Percentiles rank a stretch among this genome's conserved stretches.
phyloP scores from a whole-genome alignment of 2,113 vertebrate species.

The Rhabdornis inornatus region DNA sequence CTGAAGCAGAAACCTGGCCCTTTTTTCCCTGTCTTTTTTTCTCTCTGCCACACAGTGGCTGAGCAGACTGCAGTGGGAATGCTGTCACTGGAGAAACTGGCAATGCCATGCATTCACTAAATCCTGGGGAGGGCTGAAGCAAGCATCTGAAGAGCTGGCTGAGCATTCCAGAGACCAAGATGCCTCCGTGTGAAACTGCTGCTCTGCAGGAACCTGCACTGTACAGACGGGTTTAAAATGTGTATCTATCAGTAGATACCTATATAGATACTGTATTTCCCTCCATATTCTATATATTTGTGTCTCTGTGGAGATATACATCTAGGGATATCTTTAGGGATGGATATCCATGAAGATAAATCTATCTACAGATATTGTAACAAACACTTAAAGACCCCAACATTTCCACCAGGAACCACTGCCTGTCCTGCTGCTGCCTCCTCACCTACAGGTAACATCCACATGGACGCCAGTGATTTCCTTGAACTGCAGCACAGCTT shows the following conservation, averaged over 20 bases:
- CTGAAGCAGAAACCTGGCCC: background rate
- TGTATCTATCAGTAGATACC: background rate
- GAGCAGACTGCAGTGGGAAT: background rate
- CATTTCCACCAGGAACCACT: background rate
- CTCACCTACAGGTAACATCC: background rate
- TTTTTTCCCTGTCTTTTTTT: rapidly evolving
- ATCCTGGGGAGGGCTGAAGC: background rate
- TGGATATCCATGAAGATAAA: background rate
- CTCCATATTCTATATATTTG: background rate
- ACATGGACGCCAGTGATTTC: background rate
- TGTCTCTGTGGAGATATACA: background rate
- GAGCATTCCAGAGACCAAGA: background rate
- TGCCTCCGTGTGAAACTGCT: background rate
- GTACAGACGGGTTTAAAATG: background rate
- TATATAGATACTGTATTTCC: background rate
- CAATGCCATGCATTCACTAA: rapidly evolving
- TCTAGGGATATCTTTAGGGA: background rate
- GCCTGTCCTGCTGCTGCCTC: background rate
- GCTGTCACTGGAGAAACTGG: background rate
- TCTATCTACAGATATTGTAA: background rate
- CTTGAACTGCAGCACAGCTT: background rate
- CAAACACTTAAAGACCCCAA: background rate
- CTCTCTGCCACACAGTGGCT: rapidly evolving
- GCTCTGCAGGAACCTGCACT: background rate
- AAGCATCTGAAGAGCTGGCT: background rate